These are phyloP conservation scores for Pammene fasciana DNA, from an alignment of 2,888 invertebrate species.

Conservation along the genomic window DNA sequence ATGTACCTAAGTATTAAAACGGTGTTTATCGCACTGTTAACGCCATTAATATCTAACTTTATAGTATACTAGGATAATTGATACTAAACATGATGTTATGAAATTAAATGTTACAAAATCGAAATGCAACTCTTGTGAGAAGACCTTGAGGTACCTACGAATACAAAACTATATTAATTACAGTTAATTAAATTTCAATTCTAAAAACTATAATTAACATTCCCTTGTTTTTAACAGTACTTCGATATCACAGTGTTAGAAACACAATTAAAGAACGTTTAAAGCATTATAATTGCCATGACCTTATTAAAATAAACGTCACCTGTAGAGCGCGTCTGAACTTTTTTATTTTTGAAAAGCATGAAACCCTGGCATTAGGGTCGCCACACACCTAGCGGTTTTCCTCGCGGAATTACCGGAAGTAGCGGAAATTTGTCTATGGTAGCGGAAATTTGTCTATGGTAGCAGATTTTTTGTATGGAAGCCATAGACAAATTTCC, in stretches of 20 bases:
- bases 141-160: no score
- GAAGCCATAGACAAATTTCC: no score
- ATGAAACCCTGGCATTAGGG: conserved; percentile 32
- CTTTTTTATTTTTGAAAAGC: conserved; percentile 24
- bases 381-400: no score
- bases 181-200: background rate
- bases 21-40: background rate
- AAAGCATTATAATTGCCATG: conserved; percentile 29
- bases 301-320: conserved; percentile 27
- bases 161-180: background rate
- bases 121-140: no score
- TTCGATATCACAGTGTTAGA: conserved; percentile 17
- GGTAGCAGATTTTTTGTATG: no score
- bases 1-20: background rate
- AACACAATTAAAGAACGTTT: conserved; percentile 19
- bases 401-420: no score
- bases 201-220: conserved; percentile 12
- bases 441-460: no score
- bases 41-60: background rate
- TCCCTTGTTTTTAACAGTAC: conserved; percentile 10
- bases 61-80: background rate
- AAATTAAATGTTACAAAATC: no score
- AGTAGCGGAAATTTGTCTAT: no score
- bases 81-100: background rate
- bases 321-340: conserved; percentile 6